Evolutionary conservation across 2,888 invertebrate species (phyloP), one percentile per base, ranked within the genome.

Genomic region (Bimastos eiseni): DNA sequence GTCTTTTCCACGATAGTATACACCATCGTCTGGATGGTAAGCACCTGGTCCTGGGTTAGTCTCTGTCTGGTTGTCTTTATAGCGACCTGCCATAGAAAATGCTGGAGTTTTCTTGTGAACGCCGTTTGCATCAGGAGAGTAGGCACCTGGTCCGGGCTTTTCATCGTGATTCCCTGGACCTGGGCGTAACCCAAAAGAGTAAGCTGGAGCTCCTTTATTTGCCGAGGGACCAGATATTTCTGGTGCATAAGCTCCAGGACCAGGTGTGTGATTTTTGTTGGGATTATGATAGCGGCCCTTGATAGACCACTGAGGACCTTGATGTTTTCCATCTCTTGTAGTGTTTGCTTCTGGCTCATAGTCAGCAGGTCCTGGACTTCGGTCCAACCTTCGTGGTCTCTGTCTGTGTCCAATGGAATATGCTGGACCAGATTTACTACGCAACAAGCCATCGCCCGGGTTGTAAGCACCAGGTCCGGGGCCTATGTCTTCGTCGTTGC

Each of bases 261-360:
- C 90, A 90, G 90, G 90, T 13, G 84, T 83, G 6, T 41, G 38
- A 49, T 41, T 38, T 37, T 49, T 90, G 83, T 84, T 90, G 24
- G 3, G 44, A 38, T 13, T 34, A 21, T 33, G 30, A 49, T 83
- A 90, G 21, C 90, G 83, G 30, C 90, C 90, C 83, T 84, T 90
- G 33, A 90, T 90, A 30, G 90, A 44, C 90, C 90, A 90, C 84
- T 86, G 83, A n/a, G 90, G 90, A 33, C 90, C 90, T 36, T 37
- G 36, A 37, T 86, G 86, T 24, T 86, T 86, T 86, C 86, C 86
- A 86, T 86, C 86, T 86, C 86, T 34, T 8, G 41, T 41, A n/a
- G 83, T 49, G 24, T 33, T 33, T 19, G 83, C 0, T 84, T 83
- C 38, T 38, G 49, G 83, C 36, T 84, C 84, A 84, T 90, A 90